These are phyloP conservation scores for Yponomeuta malinellus DNA, from an alignment of 2,888 invertebrate species.

Conservation along the genomic window DNA sequence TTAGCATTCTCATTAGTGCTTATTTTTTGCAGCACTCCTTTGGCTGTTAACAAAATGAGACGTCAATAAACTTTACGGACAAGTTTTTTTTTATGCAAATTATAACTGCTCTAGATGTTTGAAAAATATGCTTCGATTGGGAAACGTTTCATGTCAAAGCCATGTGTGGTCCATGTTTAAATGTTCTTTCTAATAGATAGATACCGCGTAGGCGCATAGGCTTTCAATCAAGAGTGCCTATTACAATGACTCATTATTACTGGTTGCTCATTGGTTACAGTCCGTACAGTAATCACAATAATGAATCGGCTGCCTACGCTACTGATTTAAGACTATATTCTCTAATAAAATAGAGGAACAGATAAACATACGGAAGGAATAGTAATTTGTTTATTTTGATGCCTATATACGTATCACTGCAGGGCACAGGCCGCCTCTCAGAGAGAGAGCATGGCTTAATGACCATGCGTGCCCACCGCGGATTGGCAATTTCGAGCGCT, in stretches of 20 bases:
- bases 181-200: conserved; percentile 35
- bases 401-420: too few relatives aligned
- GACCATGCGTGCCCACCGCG: too few relatives aligned
- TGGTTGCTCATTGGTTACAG: conserved; percentile 31
- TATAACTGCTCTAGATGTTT: conserved; percentile 8
- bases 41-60: conserved; percentile 44
- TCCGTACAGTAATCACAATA: conserved; percentile 30
- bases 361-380: neutral
- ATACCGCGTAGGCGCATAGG: conserved; percentile 43
- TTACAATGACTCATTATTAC: conserved; percentile 52
- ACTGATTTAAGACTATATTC: conserved; percentile 15
- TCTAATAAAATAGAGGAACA: neutral
- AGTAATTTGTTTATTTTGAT: too few relatives aligned
- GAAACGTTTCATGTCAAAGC: conserved; percentile 2
- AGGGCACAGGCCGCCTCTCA: too few relatives aligned
- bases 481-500: too few relatives aligned
- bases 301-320: conserved; percentile 34
- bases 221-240: conserved; percentile 40
- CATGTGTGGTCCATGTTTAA: conserved; percentile 23
- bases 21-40: conserved; percentile 44
- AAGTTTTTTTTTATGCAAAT: conserved; percentile 28
- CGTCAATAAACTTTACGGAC: conserved; percentile 39
- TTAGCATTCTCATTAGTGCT: conserved; percentile 56
- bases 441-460: too few relatives aligned
- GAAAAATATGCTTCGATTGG: neutral